Base-by-base conservation (phyloP, 2,113 vertebrate species). In the Stigmatopora nigra region DNA sequence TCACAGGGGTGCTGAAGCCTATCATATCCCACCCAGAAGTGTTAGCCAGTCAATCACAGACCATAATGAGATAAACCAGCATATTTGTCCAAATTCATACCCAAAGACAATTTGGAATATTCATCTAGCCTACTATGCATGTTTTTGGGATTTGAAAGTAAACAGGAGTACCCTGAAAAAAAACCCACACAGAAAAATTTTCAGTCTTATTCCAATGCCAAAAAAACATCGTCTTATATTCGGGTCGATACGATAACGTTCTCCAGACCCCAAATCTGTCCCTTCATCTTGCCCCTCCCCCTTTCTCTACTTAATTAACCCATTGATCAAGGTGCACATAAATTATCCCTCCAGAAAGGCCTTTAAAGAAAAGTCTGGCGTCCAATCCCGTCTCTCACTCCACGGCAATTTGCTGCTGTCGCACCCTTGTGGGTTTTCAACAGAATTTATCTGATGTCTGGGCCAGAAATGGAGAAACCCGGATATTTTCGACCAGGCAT, bases 271-370 rank as follows among this genome's bases (percentile, higher is more conserved):
- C 11, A 45, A 19, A 35, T 46, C 67, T 61, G 60, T 65, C 46
- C 78, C 67, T 22, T 58, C 61, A 38, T 38, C 59, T 65, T 58
- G 52, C 44, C 62, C 65, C 59, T 76, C 66, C 61, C 67, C 61
- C 66, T 69, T 77, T 77, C 45, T 85, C 64, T 71, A 79, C 86
- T 89, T 88, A 88, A 90, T 89, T 86, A 91, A 88, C 78, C 71
- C 82, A 83, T 89, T 89, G 89, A 90, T 90, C 80, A 81, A 70
- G 69, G 68, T 63, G 65, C 82, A 75, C 76, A 85, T 84, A 90
- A 87, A 90, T 87, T 82, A 88, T 81, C 49, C 69, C 75, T 76
- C 75, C 52, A 63, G 79, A 81, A 80, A 80, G 77, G 66, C 79
- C 72, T 73, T 74, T 65, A 63, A 76, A 60, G 74, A 70, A 68